Base-by-base conservation (phyloP, 2,113 vertebrate species). In the Catharus minimus region DNA sequence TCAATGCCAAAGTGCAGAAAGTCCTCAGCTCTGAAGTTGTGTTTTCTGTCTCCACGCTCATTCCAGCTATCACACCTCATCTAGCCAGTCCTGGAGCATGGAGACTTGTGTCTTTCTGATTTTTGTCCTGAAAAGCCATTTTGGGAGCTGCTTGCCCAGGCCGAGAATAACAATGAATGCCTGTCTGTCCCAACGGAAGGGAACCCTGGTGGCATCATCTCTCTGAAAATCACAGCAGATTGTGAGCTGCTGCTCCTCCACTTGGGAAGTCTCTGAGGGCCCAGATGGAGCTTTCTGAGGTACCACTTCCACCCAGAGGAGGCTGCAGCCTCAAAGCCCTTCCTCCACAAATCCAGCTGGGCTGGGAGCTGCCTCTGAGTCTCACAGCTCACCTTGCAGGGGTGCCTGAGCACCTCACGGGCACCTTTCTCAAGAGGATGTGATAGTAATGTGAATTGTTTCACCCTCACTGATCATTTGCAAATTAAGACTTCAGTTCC, bases 71-170 rank as follows among this genome's bases (percentile, higher is more conserved):
- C 65, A 68, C 81, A 68, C 81, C 71, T 73, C 56, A 56, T 82
- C 81, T 39, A 76, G 38, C 30, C 50, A 41, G 21, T 30, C 66
- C 64, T 80, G 55, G 38, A 61, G 16, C 27, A 3, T 1, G 12
- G 18, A 73, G 5, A 79, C 16, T 0, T 0, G 0, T 17, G 14
- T 65, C 26, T 76, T 9, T 91, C 53, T 50, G 76, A 2, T 52
- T 80, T 82, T 46, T 73, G 12, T 43, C 27, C 32, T 55, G 32
- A 82, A 89, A 85, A 76, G 13, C 7, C 16, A 27, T 80, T 74
- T 69, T 43, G 83, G 75, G 44, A 88, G 15, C 26, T 52, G 6
- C 26, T 55, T 88, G 60, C 11, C 13, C 18, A 46, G 43, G 50
- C 67, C 64, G 62, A 88, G 81, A 86, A 68, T 53, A 88, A 18